Percentiles rank a stretch among this genome's conserved stretches.
Evolutionary conservation across 1,140 invertebrate genomes (phyloP).

Genomic region (Euschistus heros): DNA sequence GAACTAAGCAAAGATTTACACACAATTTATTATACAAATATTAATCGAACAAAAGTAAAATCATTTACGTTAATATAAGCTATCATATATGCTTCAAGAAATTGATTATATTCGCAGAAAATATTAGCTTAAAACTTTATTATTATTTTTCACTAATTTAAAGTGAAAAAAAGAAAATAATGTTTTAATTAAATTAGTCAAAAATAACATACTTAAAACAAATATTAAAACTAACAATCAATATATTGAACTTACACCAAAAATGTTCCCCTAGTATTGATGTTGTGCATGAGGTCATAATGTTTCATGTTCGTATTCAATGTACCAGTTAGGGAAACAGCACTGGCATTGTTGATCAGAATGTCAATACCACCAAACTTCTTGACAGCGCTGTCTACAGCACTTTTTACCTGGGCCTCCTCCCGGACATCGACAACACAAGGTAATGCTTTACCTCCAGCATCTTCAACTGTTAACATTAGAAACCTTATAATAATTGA

Average conservation of each 20-base stretch:
- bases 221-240: too few species aligned
- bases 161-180: too few species aligned
- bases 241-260: conserved; percentile 56
- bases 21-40: too few species aligned
- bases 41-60: too few species aligned
- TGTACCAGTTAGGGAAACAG: conserved; percentile 84
- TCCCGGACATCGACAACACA: conserved; percentile 90
- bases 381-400: conserved; percentile 76
- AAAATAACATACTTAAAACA: too few species aligned
- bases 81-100: too few species aligned
- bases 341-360: conserved; percentile 91
- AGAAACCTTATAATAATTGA: not conserved
- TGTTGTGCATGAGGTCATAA: conserved; percentile 87
- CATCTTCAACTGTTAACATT: conserved; percentile 64
- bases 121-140: not conserved
- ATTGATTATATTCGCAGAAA: not conserved
- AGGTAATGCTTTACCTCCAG: conserved; percentile 82
- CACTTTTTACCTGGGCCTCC: conserved; percentile 67
- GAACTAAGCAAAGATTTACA: too few species aligned
- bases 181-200: too few species aligned
- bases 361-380: conserved; percentile 96
- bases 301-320: conserved; percentile 85
- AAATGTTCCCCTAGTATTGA: conserved; percentile 87
- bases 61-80: too few species aligned
- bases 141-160: too few species aligned